These are phyloP conservation scores for Virgularia gustaviana DNA, from an alignment of 92 coral and sea anemone genomes.

Conservation along the genomic window DNA sequence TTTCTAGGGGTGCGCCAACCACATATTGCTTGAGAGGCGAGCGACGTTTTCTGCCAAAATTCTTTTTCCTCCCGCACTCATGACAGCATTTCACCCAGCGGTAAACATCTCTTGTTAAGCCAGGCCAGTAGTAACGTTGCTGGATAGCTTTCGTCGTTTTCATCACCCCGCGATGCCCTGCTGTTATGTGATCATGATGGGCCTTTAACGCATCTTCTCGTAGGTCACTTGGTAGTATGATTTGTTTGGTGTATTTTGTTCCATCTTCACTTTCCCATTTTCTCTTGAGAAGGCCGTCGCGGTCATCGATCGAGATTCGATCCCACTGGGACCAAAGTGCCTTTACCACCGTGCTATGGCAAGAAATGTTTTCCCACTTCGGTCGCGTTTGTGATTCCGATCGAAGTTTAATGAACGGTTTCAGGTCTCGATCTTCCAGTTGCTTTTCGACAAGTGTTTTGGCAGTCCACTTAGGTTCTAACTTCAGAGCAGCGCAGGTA, in stretches of 20 bases:
- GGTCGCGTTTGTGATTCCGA: constrained; percentile 5
- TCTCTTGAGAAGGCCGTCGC: neutral
- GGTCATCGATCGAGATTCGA: constrained; percentile 35
- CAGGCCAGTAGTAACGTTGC: constrained; percentile 59
- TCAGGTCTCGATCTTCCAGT: constrained; percentile 43
- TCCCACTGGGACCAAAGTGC: constrained; percentile 57
- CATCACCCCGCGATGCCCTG: constrained; percentile 48
- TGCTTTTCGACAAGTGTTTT: constrained; percentile 33
- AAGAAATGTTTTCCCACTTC: constrained; percentile 48
- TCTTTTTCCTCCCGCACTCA: constrained; percentile 56
- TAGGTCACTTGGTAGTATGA: constrained; percentile 41
- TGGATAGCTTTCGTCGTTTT: constrained; percentile 35
- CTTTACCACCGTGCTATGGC: constrained; percentile 37
- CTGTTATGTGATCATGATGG: constrained; percentile 54
- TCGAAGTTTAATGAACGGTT: constrained; percentile 20
- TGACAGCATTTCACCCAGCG: constrained; percentile 55
- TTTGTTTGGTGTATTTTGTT: constrained; percentile 19
- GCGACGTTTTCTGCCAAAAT: constrained; percentile 35
- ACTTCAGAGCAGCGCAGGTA: constrained; percentile 27
- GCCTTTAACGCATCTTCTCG: constrained; percentile 44
- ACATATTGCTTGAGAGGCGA: constrained; percentile 58
- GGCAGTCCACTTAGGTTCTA: constrained; percentile 47
- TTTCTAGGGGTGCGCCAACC: constrained; percentile 59
- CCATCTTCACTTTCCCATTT: constrained; percentile 43
- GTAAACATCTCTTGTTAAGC: constrained; percentile 33